phyloP scores from a whole-genome alignment of 1,140 invertebrate species.

The Drosophila suzukii region DNA sequence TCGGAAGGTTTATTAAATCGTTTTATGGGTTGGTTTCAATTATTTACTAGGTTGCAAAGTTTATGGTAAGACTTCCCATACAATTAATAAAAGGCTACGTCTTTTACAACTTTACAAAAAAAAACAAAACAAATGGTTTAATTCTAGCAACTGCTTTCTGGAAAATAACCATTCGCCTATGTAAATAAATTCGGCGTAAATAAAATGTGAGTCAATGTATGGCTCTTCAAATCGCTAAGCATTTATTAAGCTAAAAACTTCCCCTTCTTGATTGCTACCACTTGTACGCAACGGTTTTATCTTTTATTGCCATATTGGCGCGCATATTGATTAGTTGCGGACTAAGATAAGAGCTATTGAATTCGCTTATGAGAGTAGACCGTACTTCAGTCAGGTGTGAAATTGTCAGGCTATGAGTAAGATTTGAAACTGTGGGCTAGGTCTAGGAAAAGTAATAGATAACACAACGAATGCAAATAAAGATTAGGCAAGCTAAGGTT shows the following conservation, averaged over 20 bases:
- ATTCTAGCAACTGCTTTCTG: neutral
- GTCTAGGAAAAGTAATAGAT: neutral
- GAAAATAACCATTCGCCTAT: neutral
- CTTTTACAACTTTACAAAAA: neutral
- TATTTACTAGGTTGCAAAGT: neutral
- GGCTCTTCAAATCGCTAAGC: neutral
- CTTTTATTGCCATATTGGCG: slow-evolving; percentile 10
- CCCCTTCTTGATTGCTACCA: slow-evolving; percentile 9
- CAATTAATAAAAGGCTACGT: too few relatives aligned
- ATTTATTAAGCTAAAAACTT: slow-evolving; percentile 12
- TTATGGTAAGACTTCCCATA: neutral
- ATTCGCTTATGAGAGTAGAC: neutral
- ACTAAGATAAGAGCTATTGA: slow-evolving; percentile 13
- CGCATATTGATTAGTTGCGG: slow-evolving; percentile 15
- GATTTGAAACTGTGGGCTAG: neutral
- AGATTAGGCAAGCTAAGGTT: neutral
- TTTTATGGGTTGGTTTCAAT: neutral
- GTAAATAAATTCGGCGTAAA: neutral
- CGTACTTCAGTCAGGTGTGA: neutral
- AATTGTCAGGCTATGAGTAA: neutral
- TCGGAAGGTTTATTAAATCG: neutral
- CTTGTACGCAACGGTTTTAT: slow-evolving; percentile 5
- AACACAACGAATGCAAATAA: neutral
- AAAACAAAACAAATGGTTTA: neutral
- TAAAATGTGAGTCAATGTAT: neutral